These are phyloP conservation scores for Macrocentrus cingulum DNA, from an alignment of 1,140 invertebrate genomes.

Conservation along the genomic window DNA sequence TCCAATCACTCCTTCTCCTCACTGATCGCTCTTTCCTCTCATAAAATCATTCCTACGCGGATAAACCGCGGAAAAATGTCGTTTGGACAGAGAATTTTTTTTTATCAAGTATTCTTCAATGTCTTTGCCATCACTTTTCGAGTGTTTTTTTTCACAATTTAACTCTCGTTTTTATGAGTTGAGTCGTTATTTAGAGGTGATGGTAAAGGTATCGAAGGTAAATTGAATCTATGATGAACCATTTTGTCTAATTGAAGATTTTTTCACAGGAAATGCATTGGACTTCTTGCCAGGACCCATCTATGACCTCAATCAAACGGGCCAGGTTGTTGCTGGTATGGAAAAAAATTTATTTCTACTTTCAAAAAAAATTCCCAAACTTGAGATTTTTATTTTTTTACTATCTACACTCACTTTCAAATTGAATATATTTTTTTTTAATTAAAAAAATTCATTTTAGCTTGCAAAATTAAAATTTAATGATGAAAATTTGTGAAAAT, in stretches of 20 bases:
- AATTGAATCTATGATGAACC: neutral
- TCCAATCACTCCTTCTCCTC: neutral
- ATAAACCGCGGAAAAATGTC: too few species aligned
- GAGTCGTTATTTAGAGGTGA: too few species aligned
- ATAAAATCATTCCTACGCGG: too few species aligned
- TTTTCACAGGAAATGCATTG: conserved; percentile 54
- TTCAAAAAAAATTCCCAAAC: conserved; percentile 33
- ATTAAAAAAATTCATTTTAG: conserved; percentile 7
- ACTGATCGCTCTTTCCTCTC: too few species aligned
- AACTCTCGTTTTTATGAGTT: too few species aligned
- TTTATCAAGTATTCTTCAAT: too few species aligned
- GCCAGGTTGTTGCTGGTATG: conserved; percentile 82
- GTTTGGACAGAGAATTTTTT: too few species aligned
- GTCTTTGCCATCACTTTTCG: conserved; percentile 14
- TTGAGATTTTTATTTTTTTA: conserved; percentile 1
- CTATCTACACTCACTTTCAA: too few species aligned
- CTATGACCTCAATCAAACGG: conserved; percentile 82
- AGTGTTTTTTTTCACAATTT: too few species aligned
- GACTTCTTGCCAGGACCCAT: conserved; percentile 63
- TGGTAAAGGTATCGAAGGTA: conserved; percentile 12
- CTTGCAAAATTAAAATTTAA: too few species aligned
- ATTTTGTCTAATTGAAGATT: conserved; percentile 31
- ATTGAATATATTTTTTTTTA: too few species aligned
- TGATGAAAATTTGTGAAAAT: conserved; percentile 28
- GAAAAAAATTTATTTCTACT: conserved; percentile 32